Conservation (phyloP, 2,113 vertebrate genomes). For the Eidolon helvum region DNA sequence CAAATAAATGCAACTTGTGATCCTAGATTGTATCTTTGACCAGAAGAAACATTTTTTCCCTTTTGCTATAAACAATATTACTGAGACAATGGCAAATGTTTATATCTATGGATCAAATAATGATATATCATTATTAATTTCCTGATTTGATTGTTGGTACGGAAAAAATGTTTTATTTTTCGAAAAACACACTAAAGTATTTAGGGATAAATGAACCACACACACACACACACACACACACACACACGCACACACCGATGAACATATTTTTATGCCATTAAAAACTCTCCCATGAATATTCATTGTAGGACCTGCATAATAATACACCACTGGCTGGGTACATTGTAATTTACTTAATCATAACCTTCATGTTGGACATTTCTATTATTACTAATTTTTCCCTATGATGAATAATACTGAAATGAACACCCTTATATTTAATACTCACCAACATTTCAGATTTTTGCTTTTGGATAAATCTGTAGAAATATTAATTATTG, state of each 20-base stretch:
- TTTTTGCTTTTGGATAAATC: not conserved
- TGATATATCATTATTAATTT: not conserved
- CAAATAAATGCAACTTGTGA: not conserved
- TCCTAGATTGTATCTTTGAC: not conserved
- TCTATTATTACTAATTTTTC: not conserved
- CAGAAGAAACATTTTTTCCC: not conserved
- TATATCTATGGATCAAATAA: not conserved
- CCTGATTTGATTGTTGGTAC: conserved; percentile 1
- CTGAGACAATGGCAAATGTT: not conserved
- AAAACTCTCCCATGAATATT: not conserved
- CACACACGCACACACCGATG: not conserved
- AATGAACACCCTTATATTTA: not conserved
- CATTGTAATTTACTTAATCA: not conserved
- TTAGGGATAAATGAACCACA: not conserved
- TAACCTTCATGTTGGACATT: not conserved
- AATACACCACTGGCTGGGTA: not conserved
- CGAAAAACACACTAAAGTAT: not conserved
- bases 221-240: not conserved
- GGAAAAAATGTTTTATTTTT: conserved; percentile 13
- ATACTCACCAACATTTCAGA: not conserved
- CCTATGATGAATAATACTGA: not conserved
- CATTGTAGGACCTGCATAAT: not conserved
- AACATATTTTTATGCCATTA: not conserved
- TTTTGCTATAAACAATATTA: not conserved
- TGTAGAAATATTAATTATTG: not conserved